These are phyloP conservation scores for Vultur gryphus DNA, from an alignment of 2,797 vertebrate species.

Conservation along the genomic window DNA sequence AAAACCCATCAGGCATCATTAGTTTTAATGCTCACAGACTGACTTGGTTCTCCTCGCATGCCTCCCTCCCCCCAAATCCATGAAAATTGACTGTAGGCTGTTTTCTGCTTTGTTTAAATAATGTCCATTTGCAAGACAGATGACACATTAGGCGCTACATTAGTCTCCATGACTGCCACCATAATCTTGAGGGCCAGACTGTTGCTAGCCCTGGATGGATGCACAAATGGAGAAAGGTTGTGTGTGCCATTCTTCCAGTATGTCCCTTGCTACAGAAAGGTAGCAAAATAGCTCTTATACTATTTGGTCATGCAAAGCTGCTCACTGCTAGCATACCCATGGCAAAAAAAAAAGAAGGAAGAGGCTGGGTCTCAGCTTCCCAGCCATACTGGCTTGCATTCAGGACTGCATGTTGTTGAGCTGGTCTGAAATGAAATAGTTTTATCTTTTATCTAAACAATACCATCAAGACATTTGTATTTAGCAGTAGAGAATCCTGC, in stretches of 20 bases:
- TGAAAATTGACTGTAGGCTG: background rate
- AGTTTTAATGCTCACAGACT: conserved; percentile 16
- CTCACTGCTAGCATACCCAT: background rate
- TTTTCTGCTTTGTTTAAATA: conserved; percentile 35
- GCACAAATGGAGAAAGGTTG: background rate
- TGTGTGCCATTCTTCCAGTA: background rate
- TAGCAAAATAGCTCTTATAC: background rate
- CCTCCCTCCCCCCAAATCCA: background rate
- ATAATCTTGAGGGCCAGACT: background rate
- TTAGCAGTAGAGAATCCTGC: background rate
- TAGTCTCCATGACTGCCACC: background rate
- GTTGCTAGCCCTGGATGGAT: background rate
- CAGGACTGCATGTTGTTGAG: background rate
- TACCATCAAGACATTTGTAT: background rate
- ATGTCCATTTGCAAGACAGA: background rate
- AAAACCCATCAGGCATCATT: conserved; percentile 3
- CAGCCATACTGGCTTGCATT: background rate
- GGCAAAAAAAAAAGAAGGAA: background rate
- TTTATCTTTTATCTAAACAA: background rate
- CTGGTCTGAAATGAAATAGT: background rate
- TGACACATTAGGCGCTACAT: background rate
- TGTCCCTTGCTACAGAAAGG: background rate
- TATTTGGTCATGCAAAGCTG: background rate
- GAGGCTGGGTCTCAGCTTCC: background rate
- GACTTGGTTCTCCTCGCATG: background rate